phyloP scores from a whole-genome alignment of 2,888 invertebrate species.

The Hemicrepidius hirtus region DNA sequence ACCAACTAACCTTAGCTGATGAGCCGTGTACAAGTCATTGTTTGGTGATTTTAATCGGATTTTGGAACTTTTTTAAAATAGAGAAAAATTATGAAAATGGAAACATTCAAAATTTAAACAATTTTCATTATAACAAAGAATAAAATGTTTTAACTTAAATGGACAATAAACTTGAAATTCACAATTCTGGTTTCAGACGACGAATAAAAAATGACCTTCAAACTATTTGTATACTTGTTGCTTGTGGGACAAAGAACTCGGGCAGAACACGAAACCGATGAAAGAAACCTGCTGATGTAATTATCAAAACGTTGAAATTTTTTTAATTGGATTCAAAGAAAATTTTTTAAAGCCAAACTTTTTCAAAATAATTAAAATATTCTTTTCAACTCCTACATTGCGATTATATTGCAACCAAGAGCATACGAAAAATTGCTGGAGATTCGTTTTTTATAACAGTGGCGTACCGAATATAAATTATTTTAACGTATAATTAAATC shows the following conservation, averaged over 20 bases:
- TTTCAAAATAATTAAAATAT: no score
- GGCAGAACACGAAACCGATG: slow-evolving; percentile 5
- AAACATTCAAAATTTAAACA: not conserved
- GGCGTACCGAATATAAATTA: no score
- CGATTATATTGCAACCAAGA: no score
- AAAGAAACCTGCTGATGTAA: slow-evolving; percentile 16
- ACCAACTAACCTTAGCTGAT: no score
- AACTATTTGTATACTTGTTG: slow-evolving; percentile 22
- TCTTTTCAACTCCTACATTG: no score
- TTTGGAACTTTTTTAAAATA: no score
- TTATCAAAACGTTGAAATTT: not conserved
- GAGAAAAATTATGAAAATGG: no score
- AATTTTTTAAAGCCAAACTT: not conserved
- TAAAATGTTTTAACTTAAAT: not conserved
- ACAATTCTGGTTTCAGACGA: slow-evolving; percentile 20
- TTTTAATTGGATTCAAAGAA: not conserved
- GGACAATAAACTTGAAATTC: slow-evolving; percentile 20
- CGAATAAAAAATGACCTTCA: slow-evolving; percentile 18
- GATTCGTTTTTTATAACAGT: no score
- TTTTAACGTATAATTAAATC: no score
- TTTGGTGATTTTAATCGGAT: no score
- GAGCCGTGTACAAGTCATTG: no score
- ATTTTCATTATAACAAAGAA: not conserved
- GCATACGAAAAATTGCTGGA: no score
- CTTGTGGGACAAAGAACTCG: slow-evolving; percentile 23